A percentile compares a stretch with the other conserved stretches of the same genome.
Conservation (phyloP, 2,888 invertebrate species). For the Lamellibrachia satsuma region DNA sequence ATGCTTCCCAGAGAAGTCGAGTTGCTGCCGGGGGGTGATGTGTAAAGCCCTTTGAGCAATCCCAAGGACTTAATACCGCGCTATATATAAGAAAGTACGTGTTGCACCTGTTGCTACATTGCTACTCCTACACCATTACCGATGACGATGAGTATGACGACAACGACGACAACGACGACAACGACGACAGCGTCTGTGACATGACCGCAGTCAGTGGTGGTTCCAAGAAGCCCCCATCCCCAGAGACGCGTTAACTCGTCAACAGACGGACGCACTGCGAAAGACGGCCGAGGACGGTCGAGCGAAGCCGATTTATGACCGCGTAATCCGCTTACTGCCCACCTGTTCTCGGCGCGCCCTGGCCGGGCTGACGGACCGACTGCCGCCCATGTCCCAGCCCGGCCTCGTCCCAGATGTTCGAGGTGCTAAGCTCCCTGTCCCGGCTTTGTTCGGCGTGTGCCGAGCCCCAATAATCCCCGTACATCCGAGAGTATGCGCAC, state of each 20-base stretch:
- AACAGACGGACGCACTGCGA: slow-evolving; percentile 1
- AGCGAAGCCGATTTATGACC: neutral
- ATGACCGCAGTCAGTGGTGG: neutral
- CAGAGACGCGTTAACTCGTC: neutral
- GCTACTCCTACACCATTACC: neutral
- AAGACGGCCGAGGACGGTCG: neutral
- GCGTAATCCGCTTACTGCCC: neutral
- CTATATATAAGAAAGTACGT: no score
- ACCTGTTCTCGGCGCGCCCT: neutral
- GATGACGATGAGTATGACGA: neutral
- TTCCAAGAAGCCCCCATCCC: neutral
- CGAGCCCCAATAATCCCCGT: neutral
- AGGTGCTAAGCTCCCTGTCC: neutral
- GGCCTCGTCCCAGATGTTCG: neutral
- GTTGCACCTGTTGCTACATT: neutral
- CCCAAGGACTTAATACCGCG: no score
- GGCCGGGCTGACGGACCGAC: neutral
- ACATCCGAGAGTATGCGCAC: neutral
- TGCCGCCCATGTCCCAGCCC: neutral
- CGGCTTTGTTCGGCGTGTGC: neutral
- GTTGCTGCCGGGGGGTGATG: no score
- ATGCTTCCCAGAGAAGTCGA: no score
- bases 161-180: neutral
- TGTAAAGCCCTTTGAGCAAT: no score
- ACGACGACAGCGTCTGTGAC: neutral